Percentiles rank a stretch among this genome's conserved stretches.
phyloP scores from a whole-genome alignment of 2,113 vertebrate genomes.

The Atlantisia rogersi region DNA sequence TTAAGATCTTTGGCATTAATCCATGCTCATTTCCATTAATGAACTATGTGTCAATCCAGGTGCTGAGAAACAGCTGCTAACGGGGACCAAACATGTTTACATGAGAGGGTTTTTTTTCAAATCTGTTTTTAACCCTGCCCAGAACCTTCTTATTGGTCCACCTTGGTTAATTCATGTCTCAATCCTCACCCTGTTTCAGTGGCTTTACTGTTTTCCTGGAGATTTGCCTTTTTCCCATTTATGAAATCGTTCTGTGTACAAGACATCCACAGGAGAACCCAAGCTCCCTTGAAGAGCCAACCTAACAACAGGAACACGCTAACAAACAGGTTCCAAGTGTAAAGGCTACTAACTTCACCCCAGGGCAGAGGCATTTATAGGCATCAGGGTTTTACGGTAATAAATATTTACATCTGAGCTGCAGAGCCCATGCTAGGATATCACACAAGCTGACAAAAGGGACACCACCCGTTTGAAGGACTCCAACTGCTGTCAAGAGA shows the following conservation, averaged over 20 bases:
- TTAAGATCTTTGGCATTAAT: conserved; percentile 5
- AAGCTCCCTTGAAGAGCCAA: background rate
- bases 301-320: background rate
- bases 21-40: background rate
- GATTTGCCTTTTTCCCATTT: background rate
- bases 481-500: conserved; percentile 10
- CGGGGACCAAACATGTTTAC: background rate
- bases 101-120: background rate
- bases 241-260: background rate
- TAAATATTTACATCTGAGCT: background rate
- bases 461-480: background rate
- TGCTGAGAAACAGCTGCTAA: background rate
- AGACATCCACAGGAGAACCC: background rate
- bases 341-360: background rate
- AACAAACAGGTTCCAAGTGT: background rate
- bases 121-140: background rate
- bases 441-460: background rate
- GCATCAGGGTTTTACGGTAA: background rate
- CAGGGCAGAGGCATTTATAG: background rate
- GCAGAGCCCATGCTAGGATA: background rate
- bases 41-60: conserved; percentile 11
- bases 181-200: background rate
- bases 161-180: background rate
- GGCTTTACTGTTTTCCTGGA: background rate
- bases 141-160: background rate